Conservation (phyloP, 2,797 vertebrate species). For the Chaetodon trifasciatus region DNA sequence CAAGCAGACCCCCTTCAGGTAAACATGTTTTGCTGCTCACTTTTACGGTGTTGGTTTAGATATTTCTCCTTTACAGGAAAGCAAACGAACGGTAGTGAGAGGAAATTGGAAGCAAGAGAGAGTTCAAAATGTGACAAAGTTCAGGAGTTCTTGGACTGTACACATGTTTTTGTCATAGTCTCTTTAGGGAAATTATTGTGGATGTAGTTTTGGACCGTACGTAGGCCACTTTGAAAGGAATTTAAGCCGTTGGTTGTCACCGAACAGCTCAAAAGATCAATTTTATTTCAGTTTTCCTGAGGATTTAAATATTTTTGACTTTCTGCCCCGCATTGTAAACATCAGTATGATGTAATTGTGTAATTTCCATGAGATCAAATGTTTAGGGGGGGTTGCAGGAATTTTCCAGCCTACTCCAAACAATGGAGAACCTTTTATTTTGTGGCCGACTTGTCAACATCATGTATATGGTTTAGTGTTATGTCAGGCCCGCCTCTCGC, state of each 20-base stretch:
- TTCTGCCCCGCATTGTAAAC: constrained; percentile 34
- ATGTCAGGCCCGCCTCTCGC: constrained; percentile 27
- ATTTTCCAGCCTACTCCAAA: constrained; percentile 44
- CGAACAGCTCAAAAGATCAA: constrained; percentile 3
- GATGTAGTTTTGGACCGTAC: constrained; percentile 12
- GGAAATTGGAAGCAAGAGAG: not conserved
- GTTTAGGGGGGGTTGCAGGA: constrained; percentile 26
- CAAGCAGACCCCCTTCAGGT: constrained; percentile 92
- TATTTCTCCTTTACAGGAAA: not conserved
- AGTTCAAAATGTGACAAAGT: too few species aligned
- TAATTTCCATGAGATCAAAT: constrained; percentile 48
- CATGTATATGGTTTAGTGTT: constrained; percentile 27
- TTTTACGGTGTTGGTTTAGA: not conserved
- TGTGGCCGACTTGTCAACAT: constrained; percentile 35
- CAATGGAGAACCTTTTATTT: constrained; percentile 48
- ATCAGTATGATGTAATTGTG: constrained; percentile 11
- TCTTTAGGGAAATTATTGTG: not conserved
- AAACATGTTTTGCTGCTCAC: constrained; percentile 42
- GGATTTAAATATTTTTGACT: constrained; percentile 25
- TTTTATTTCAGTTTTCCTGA: constrained; percentile 11
- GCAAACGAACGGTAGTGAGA: not conserved
- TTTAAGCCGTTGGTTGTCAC: constrained; percentile 15
- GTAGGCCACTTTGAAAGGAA: constrained; percentile 28
- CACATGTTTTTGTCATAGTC: too few species aligned
- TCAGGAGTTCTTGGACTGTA: too few species aligned